Base-by-base conservation (phyloP, 1,140 invertebrate genomes). In the Scaptomyza graminum region DNA sequence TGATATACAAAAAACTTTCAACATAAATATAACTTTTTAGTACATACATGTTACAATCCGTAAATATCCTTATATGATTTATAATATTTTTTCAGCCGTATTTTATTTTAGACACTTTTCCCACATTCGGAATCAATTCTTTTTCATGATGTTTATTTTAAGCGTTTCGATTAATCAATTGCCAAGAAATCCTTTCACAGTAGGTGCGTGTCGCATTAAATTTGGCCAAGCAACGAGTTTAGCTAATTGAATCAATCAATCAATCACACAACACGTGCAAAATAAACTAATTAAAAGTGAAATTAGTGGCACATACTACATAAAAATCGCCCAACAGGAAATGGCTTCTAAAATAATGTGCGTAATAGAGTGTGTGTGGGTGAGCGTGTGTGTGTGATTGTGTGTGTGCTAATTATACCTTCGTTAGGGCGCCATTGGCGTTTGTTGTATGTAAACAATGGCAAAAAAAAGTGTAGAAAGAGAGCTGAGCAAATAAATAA, bases 231-330 rank as follows among this genome's bases (percentile, higher is more conserved):
- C 59, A 57, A 56, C 31, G 39, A 39, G 59, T 67, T 62, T 57
- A 25, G 80, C 67, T 75, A 70, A 67, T 75, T 59, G 54, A 88
- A 84, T 80, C 51, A 80, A 72, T 83, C 79, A 84, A 84, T 88
- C 82, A 88, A 88, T 83, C 79, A 75, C 69, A 62, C 59, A 55
- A 64, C 68, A 76, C 61, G 76, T 79, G 63, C 72, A 46, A 81
- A 83, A 87, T 88, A 79, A 82, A 88, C 75, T 68, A 88, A 87
- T 87, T 87, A 87, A 87, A 87, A 88, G 69, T 67, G 83, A 83
- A 83, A 79, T 87, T 87, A 88, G 82, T 71, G 60, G 54, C 50
- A 25, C 70, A 71, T n/a, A 71, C 44, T 64, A 7, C 7, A 73
- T 78, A 81, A 68, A 72, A 75, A 77, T 84, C 83, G 34, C 55